These are phyloP conservation scores for Phengaris arion DNA, from an alignment of 2,888 invertebrate genomes.

Conservation along the genomic window DNA sequence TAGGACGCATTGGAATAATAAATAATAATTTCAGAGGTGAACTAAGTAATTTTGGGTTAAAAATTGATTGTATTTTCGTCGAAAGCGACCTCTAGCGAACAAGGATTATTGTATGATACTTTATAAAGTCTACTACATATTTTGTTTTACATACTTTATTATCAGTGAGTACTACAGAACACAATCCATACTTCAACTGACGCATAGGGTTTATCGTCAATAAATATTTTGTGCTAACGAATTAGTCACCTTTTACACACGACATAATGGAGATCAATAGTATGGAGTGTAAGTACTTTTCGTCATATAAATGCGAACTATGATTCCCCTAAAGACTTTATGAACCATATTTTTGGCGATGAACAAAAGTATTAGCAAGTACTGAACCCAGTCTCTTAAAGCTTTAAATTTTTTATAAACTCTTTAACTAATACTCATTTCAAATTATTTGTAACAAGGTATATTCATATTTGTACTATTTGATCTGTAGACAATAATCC, in stretches of 20 bases:
- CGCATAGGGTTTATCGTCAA: not conserved
- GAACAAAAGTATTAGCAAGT: not conserved
- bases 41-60: too few relatives aligned
- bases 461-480: constrained; percentile 15
- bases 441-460: constrained; percentile 5
- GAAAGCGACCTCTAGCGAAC: not conserved
- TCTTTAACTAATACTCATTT: not conserved
- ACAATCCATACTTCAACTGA: not conserved
- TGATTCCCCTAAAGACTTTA: not conserved
- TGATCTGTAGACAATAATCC: not conserved
- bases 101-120: not conserved
- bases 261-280: constrained; percentile 8
- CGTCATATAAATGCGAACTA: constrained; percentile 14
- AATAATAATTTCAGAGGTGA: too few relatives aligned
- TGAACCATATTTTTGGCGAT: not conserved
- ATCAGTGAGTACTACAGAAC: not conserved
- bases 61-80: too few relatives aligned
- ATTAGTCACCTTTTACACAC: constrained; percentile 5
- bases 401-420: not conserved
- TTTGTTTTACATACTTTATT: not conserved
- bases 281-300: constrained; percentile 25
- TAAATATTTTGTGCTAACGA: constrained; percentile 13
- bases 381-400: not conserved
- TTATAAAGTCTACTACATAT: not conserved
- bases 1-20: too few relatives aligned